A percentile compares a stretch with the other conserved stretches of the same genome.
phyloP scores from a whole-genome alignment of 1,140 invertebrate species.

The Charaxes varanes region DNA sequence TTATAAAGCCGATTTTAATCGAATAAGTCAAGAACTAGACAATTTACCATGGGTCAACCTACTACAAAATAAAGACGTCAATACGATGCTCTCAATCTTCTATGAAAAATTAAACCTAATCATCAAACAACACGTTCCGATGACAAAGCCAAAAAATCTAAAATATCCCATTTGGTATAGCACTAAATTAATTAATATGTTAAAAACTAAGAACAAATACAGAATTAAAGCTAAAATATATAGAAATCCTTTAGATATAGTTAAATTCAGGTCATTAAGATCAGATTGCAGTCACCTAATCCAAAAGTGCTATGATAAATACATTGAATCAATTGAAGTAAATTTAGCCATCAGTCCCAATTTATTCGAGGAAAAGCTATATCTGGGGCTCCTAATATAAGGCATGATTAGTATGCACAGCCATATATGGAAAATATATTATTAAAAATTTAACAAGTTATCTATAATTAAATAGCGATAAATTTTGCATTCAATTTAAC shows the following conservation, averaged over 20 bases:
- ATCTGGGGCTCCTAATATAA: too few species aligned
- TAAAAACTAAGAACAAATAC: slow-evolving; percentile 15
- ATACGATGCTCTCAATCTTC: slow-evolving; percentile 11
- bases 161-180: slow-evolving; percentile 12
- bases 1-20: slow-evolving; percentile 11
- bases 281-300: slow-evolving; percentile 3
- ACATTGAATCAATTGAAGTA: slow-evolving; percentile 9
- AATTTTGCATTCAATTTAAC: too few species aligned
- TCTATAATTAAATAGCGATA: too few species aligned
- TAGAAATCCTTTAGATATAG: slow-evolving; percentile 12
- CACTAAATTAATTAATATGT: slow-evolving; percentile 9
- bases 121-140: slow-evolving; percentile 11
- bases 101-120: slow-evolving; percentile 7
- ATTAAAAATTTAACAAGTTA: too few species aligned
- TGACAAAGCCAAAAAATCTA: slow-evolving; percentile 7
- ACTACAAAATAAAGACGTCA: not conserved
- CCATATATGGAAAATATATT: too few species aligned
- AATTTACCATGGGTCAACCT: slow-evolving; percentile 2
- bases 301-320: slow-evolving; percentile 7
- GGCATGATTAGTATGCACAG: too few species aligned
- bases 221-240: slow-evolving; percentile 14
- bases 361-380: too few species aligned
- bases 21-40: slow-evolving; percentile 5
- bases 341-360: slow-evolving; percentile 12
- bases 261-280: slow-evolving; percentile 8